Evolutionary conservation across 2,797 vertebrate species (phyloP), one percentile per base, ranked within the genome.

Genomic region (Thamnophis elegans): DNA sequence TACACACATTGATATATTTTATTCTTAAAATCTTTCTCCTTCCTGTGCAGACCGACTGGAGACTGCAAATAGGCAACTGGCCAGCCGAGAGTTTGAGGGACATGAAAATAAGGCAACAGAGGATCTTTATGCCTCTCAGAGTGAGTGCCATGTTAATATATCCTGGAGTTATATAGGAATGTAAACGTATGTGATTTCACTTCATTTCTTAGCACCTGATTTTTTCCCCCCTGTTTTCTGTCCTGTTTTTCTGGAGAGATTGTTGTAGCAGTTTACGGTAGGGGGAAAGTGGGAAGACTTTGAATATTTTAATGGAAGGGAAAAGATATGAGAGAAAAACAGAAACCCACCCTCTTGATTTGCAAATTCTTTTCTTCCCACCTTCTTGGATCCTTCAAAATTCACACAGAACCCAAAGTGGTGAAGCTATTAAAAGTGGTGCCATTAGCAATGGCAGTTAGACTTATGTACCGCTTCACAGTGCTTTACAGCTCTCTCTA

Each of bases 1-100:
- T 89, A 89, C 96, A 89, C 96, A 94, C 55, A 25, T 16, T 82
- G 36, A 9, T 95, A 92, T 95, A 92, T 91, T 89, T 96, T 97
- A 94, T 96, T 86, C 93, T 95, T 95, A 89, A 96, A 96, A 93
- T 89, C 89, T 97, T 95, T 97, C 94, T 95, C 97, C 92, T 97
- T 96, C 97, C 65, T 97, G 95, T 95, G n/a, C 94, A 98, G 98
- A 98, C 92, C 97, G 98, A 32, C 97, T 98, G 90, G 98, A 98
- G 96, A 98, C 98, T 0, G 98, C 98, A 96, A 98, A 98, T 92
- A 98, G 97, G 96, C 98, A 98, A 92, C 97, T 98, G 42, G 98
- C 98, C 93, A 98, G 97, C 97, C 96, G 97, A 87, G 98, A 98
- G 58, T 97, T 98, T 0, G 98, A 98, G 13, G 97, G 95, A 36